Percentiles rank a stretch among this genome's conserved stretches.
Conservation (phyloP, 2,888 invertebrate species). For the Drosophila limbata region DNA sequence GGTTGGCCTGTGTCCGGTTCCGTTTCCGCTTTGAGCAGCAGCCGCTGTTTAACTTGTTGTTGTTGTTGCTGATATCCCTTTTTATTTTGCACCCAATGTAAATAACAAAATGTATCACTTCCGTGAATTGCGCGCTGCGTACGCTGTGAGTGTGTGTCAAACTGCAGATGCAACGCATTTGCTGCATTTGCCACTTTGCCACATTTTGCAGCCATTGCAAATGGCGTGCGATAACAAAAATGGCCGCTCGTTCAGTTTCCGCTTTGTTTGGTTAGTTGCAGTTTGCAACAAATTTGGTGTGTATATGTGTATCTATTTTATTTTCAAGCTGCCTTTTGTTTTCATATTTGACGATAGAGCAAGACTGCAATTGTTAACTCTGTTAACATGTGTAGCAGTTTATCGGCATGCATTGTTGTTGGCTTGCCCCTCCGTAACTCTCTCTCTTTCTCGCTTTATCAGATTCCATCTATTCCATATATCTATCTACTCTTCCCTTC, state of each 20-base stretch:
- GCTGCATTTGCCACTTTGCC: conserved; percentile 36
- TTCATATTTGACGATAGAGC: conserved; percentile 37
- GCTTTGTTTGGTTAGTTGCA: conserved; percentile 70
- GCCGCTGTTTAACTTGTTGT: conserved; percentile 39
- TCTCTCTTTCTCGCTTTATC: conserved; percentile 1
- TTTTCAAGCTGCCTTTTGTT: conserved; percentile 41
- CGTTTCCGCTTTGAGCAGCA: conserved; percentile 63
- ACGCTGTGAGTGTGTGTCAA: conserved; percentile 15
- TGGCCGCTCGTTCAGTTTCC: conserved; percentile 74
- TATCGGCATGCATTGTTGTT: conserved; percentile 74
- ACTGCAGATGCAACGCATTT: conserved; percentile 45
- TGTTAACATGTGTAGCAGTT: conserved; percentile 80
- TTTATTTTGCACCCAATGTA: conserved; percentile 38
- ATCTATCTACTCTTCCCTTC: neutral
- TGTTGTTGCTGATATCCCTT: conserved; percentile 24
- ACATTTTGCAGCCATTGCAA: conserved; percentile 58
- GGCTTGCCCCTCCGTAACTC: neutral
- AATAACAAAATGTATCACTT: conserved; percentile 68
- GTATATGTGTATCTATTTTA: conserved; percentile 1
- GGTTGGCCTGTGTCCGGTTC: conserved; percentile 67
- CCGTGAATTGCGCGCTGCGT: conserved; percentile 22
- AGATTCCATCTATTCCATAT: neutral
- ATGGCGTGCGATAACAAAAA: conserved; percentile 79
- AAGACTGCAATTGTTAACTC: conserved; percentile 63
- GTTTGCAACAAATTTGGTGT: conserved; percentile 58